A percentile compares a stretch with the other conserved stretches of the same genome.
Conservation (phyloP, 2,113 vertebrate genomes). For the Poecile atricapillus region DNA sequence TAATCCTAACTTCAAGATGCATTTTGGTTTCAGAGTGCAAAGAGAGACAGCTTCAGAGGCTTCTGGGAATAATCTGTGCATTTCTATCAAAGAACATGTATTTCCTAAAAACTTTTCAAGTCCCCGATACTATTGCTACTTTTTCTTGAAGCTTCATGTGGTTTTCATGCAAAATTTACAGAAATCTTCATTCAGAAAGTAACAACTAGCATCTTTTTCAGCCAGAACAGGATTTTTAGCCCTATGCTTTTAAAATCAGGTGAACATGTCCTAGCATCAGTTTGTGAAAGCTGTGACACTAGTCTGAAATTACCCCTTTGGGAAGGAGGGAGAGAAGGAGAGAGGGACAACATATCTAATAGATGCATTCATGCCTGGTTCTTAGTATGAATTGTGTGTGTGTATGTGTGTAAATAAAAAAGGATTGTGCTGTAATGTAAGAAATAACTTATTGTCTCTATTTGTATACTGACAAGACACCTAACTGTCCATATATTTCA, state of each 20-base stretch:
- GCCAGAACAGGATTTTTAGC: neutral
- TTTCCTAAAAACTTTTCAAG: neutral
- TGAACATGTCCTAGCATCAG: neutral
- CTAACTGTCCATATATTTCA: neutral
- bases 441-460: neutral
- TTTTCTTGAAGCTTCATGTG: neutral
- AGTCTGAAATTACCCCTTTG: neutral
- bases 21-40: neutral
- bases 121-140: rapidly evolving
- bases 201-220: neutral
- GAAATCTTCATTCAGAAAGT: neutral
- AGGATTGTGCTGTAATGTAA: neutral
- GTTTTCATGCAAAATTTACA: neutral
- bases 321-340: too few relatives aligned
- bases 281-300: neutral
- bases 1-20: neutral
- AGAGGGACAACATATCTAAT: neutral
- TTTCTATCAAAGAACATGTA: neutral
- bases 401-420: neutral
- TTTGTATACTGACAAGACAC: neutral
- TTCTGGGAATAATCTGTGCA: neutral
- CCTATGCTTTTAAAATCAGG: neutral
- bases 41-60: neutral
- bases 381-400: neutral
- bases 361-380: neutral